A percentile compares a stretch with the other conserved stretches of the same genome.
phyloP scores from a whole-genome alignment of 2,888 invertebrate species.

The Erynnis tages region DNA sequence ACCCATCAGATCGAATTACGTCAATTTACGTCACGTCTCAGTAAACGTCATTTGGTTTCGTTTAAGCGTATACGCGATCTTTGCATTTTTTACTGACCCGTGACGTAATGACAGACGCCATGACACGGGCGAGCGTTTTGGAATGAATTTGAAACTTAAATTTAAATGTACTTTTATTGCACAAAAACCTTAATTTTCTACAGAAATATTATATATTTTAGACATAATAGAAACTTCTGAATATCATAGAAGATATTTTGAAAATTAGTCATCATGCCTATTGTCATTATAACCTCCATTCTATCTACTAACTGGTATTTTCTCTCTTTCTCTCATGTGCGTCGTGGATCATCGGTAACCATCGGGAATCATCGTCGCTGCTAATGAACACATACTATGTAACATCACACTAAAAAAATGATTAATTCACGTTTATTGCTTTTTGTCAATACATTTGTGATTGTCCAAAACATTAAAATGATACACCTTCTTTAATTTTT shows the following conservation, averaged over 20 bases:
- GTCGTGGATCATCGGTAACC: conserved; percentile 21
- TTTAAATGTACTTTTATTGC: too few relatives aligned
- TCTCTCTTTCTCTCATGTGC: conserved; percentile 23
- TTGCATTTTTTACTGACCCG: too few relatives aligned
- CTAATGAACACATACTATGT: conserved; percentile 15
- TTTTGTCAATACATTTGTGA: not conserved
- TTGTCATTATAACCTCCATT: conserved; percentile 2
- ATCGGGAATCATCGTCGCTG: conserved; percentile 14
- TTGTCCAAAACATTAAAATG: not conserved
- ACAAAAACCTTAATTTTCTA: too few relatives aligned
- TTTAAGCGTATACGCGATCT: too few relatives aligned
- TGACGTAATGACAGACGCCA: too few relatives aligned
- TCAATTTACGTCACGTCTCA: too few relatives aligned
- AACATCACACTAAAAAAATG: conserved; percentile 8
- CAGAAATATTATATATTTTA: too few relatives aligned
- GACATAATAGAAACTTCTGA: conserved; percentile 29
- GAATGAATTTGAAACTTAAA: too few relatives aligned
- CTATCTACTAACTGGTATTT: conserved; percentile 27
- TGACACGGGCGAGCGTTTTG: too few relatives aligned
- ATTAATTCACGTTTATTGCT: not conserved
- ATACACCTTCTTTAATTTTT: not conserved
- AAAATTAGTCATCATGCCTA: not conserved
- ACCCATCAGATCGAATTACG: too few relatives aligned
- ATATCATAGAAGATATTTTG: too few relatives aligned
- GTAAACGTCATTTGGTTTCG: too few relatives aligned